These are phyloP conservation scores for Neogobius melanostomus DNA, from an alignment of 2,113 vertebrate genomes.

Conservation along the genomic window DNA sequence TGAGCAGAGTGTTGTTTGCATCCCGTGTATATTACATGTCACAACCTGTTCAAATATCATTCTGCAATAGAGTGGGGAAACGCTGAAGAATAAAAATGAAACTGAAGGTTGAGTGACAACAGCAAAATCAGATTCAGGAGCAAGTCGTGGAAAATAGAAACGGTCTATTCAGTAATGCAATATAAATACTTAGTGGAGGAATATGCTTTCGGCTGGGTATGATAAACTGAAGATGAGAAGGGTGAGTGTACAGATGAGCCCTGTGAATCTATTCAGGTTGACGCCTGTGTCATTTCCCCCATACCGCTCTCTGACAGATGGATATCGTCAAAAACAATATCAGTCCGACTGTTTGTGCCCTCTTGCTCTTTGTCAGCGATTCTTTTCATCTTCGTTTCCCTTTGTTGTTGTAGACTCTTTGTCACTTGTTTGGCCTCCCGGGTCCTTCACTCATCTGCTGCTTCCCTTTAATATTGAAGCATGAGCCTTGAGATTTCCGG, in stretches of 20 bases:
- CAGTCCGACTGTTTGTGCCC: not conserved
- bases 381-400: conserved; percentile 9
- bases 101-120: not conserved
- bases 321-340: conserved; percentile 1
- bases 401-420: conserved; percentile 34
- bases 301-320: conserved; percentile 9
- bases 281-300: conserved; percentile 4
- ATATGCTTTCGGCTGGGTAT: conserved; percentile 26
- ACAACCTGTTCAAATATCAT: not conserved
- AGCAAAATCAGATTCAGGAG: not conserved
- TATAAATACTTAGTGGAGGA: conserved; percentile 28
- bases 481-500: conserved; percentile 34
- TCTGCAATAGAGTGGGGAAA: not conserved
- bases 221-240: conserved; percentile 38
- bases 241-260: conserved; percentile 24
- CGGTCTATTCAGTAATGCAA: conserved; percentile 45
- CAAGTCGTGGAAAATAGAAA: conserved; percentile 14
- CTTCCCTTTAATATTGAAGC: conserved; percentile 21
- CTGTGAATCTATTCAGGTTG: conserved; percentile 27
- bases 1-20: not conserved
- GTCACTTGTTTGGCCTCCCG: conserved; percentile 10
- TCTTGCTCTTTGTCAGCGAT: conserved; percentile 4
- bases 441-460: conserved; percentile 19
- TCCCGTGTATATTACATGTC: not conserved
- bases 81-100: not conserved